Evolutionary conservation across 2,113 vertebrate species (phyloP), one percentile per base, ranked within the genome.

Genomic region (Misgurnus anguillicaudatus): DNA sequence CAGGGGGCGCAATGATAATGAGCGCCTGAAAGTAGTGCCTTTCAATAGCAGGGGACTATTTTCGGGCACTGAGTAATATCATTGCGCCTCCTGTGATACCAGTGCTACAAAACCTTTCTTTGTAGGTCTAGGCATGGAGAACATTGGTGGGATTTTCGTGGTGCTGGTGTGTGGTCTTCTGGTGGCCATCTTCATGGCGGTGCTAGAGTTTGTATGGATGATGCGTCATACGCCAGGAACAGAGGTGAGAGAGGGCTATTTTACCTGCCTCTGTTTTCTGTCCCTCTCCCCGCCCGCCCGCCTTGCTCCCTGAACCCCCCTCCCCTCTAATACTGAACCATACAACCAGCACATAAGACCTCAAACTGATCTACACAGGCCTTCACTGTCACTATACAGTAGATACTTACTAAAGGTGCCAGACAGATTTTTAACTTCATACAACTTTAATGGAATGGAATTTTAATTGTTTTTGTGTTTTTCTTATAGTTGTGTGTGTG

Each of bases 181-280:
- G 86, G 95, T 98, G 90, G 98, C 98, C 58, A 96, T 98, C 92
- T 95, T 98, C 89, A 98, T 98, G 95, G 98, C 98, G 9, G 95
- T 99, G 93, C 88, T 99, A 92, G 98, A 99, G 90, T 99, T 98
- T 93, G 89, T 97, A 78, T 99, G 98, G 97, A 98, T 95, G 90
- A 91, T 97, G 80, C 95, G 95, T 55, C 95, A 97, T 84, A 88
- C 94, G 6, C 95, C 97, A 31, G 94, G 94, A 88, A 93, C 94
- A 0, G 96, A 99, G 96, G 98, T 99, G 95, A 95, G 93, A 87
- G 86, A 89, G 83, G 84, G 82, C 78, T 88, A 88, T 87, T 80
- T 91, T 83, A 91, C 89, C 83, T 92, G 90, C 89, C 80, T 92
- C 86, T 92, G 90, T 87, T 91, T 90, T 87, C 70, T 91, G 71